Base-by-base conservation (phyloP, 53 echinoderm and acorn worm genomes). In the Zoroaster sp. region DNA sequence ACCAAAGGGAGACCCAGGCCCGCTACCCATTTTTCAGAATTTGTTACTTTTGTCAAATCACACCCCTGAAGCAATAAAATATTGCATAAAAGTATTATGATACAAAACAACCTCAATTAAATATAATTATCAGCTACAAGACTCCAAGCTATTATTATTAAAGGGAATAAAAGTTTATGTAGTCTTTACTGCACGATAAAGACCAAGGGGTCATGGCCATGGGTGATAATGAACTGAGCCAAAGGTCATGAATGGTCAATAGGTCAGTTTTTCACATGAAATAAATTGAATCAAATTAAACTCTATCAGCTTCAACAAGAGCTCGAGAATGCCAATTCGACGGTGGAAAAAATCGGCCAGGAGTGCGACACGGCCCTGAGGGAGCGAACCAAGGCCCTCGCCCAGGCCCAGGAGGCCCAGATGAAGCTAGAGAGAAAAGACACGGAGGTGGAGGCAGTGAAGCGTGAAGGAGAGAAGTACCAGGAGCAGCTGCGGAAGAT, bases 311-410 rank as follows among this genome's bases (percentile, higher is more conserved):
- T 87, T 81, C 67, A 85, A 76, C 68, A 93, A 91, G 74, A 72
- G 87, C 66, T 74, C 54, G 93, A 94, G 42, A 94, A 96, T 5
- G 46, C 81, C 25, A 96, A 91, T 42, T 52, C 91, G 38, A 87
- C 34, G 47, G 63, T 91, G 35, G 93, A 89, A 67, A 68, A 87
- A 69, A 69, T 96, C 17, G 93, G 91, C 63, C 77, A 87, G 68
- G 94, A 96, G 75, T 68, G 94, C 54, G 96, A 96, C 83, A 87
- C 75, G 18, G 96, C 96, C 68, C 77, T 94, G 87, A 94, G 91
- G 89, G 96, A 96, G 68, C 80, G 93, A 47, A 91, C 93, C 0
- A 93, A 94, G 70, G 93, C 96, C 75, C 49, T 96, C 51, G 96
- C 94, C 43, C 90, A 91, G 44, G 88, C 87, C 80, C 96, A 96